Conservation (phyloP, 2,888 invertebrate species). For the Scaeva pyrastri region DNA sequence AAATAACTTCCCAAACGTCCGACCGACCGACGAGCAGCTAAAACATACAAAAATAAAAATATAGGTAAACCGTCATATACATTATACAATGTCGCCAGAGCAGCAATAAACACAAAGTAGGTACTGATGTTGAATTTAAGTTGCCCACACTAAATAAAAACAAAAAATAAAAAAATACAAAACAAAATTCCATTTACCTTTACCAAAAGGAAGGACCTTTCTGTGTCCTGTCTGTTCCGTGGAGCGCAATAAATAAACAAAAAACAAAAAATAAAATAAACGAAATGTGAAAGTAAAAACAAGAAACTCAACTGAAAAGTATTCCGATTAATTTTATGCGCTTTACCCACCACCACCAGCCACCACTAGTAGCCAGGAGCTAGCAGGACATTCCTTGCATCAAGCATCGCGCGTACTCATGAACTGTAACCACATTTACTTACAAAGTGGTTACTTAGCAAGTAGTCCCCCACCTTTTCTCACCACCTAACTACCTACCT, state of each 20-base stretch:
- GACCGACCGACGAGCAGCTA: slow-evolving; percentile 20
- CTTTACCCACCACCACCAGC: slow-evolving; percentile 23
- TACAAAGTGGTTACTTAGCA: slow-evolving; percentile 72
- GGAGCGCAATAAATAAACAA: slow-evolving; percentile 11
- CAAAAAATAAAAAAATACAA: not conserved
- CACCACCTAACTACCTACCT: not conserved
- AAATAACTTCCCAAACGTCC: slow-evolving; percentile 59
- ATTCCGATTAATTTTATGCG: slow-evolving; percentile 68
- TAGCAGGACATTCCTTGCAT: slow-evolving; percentile 29
- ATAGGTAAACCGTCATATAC: slow-evolving; percentile 15
- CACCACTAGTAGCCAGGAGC: not conserved
- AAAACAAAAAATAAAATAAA: slow-evolving; percentile 18
- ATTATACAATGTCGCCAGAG: slow-evolving; percentile 52
- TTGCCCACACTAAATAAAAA: slow-evolving; percentile 26
- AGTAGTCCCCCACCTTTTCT: slow-evolving; percentile 39
- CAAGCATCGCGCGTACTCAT: slow-evolving; percentile 46
- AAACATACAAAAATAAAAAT: slow-evolving; percentile 29
- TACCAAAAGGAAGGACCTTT: slow-evolving; percentile 43
- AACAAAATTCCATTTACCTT: slow-evolving; percentile 68
- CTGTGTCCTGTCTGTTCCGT: slow-evolving; percentile 22
- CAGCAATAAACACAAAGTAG: slow-evolving; percentile 48
- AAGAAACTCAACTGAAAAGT: slow-evolving; percentile 37
- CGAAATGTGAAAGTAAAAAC: slow-evolving; percentile 11
- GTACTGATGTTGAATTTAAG: slow-evolving; percentile 28
- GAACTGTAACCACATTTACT: slow-evolving; percentile 74